Percentiles rank a stretch among this genome's conserved stretches.
Evolutionary conservation across 2,797 vertebrate species (phyloP).

Genomic region (Premnoplex brunnescens): DNA sequence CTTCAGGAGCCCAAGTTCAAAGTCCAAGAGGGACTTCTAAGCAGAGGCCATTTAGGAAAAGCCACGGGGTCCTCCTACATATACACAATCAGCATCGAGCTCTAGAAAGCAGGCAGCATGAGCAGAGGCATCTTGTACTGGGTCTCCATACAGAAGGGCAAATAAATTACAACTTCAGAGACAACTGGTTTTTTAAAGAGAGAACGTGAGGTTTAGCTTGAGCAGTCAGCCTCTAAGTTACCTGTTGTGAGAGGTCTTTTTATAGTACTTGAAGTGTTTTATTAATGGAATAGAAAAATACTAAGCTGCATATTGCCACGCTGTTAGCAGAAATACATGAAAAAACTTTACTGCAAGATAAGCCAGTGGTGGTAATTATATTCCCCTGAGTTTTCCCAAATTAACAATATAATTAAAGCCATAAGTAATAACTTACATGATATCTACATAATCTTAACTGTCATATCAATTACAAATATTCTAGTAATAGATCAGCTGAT

Average conservation of each 20-base stretch:
- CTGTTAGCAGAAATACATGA: not conserved
- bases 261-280: not conserved
- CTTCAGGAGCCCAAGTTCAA: not conserved
- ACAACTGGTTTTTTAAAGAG: not conserved
- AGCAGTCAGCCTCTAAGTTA: not conserved
- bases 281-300: not conserved
- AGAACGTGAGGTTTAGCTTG: not conserved
- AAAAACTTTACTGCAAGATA: not conserved
- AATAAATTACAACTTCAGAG: not conserved
- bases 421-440: not conserved
- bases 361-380: not conserved
- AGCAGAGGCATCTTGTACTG: not conserved
- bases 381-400: not conserved
- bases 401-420: slow-evolving; percentile 5
- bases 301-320: not conserved
- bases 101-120: not conserved
- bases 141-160: not conserved
- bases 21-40: not conserved
- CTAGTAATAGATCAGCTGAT: not conserved
- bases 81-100: fast-evolving
- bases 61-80: fast-evolving
- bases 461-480: not conserved
- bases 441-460: not conserved
- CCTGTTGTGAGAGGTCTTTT: not conserved
- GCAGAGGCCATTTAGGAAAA: not conserved